Evolutionary conservation across 92 coral and sea anemone genomes (phyloP), one percentile per base, ranked within the genome.

Genomic region (Pocillopora grandis): DNA sequence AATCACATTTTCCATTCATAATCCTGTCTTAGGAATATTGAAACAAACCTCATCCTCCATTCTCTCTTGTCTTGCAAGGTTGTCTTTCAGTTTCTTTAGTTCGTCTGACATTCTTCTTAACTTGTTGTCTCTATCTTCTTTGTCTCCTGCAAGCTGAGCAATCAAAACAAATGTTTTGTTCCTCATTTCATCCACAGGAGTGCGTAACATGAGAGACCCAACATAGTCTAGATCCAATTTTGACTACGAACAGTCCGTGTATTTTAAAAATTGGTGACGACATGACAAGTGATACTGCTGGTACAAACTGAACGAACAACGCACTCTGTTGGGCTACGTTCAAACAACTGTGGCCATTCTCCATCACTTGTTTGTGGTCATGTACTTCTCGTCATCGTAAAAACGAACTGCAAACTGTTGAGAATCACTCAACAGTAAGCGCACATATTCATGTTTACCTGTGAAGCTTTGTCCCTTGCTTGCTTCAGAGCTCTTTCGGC

Each of bases 121-220:
- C 15, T 79, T 78, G 33, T 68, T 92, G 11, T 93, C 98, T 55
- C 88, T 87, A 10, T 75, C 82, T 20, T 86, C 84, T 66, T 87
- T 93, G 57, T 92, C 98, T 49, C 85, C 90, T 78, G 88, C 95
- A 74, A 89, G 87, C 98, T 93, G 59, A 15, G 67, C 52, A 49
- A 10, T 3, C 27, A 33, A 27, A 56, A 75, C 16, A 76, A 76
- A 42, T 42, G 31, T 27, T 27, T 27, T 27, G 31, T 27, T 7
- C 52, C 7, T 42, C 8, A 42, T 42, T 42, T 42, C 52, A 42
- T 42, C 8, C 52, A 42, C 2, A 42, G 52, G 52, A 42, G 52
- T 42, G 52, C 4, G 5, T 42, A 42, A 7, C 52, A 42, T 42
- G 5, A 42, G 4, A n/a, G 77, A 48, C 31, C 13, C 66, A 56